Conservation (phyloP, 2,113 vertebrate species). For the Cairina moschata region DNA sequence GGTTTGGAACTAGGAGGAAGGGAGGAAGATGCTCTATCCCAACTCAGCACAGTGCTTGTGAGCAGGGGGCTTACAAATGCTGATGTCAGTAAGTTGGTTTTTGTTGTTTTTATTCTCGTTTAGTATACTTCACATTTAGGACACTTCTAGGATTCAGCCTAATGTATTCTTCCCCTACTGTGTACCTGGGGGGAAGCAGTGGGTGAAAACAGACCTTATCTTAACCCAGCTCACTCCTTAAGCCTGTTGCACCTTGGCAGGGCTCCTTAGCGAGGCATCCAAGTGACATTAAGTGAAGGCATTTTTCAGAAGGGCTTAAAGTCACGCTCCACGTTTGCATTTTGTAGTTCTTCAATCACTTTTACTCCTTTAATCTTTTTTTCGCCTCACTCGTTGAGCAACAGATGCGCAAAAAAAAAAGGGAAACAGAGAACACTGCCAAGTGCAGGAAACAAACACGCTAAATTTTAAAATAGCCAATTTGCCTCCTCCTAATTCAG, state of each 20-base stretch:
- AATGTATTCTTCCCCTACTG: background rate
- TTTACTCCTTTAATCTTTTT: background rate
- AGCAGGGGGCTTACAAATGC: background rate
- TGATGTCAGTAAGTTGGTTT: background rate
- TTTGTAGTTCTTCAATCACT: background rate
- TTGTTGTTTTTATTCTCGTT: background rate
- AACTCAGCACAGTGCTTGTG: background rate
- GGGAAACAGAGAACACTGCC: background rate
- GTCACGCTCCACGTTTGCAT: background rate
- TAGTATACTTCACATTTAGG: background rate
- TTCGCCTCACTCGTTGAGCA: background rate
- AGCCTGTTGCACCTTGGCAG: background rate
- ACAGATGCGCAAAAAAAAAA: conserved; percentile 16
- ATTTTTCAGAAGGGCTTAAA: background rate
- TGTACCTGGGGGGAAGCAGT: background rate
- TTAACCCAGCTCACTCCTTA: background rate
- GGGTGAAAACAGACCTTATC: background rate
- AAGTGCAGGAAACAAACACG: conserved; percentile 13
- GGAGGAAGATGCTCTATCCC: background rate
- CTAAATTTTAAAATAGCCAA: background rate
- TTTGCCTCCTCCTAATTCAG: background rate
- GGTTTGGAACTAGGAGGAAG: background rate
- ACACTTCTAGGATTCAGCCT: background rate
- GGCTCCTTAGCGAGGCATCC: background rate
- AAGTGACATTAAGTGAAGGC: background rate